Base-by-base conservation (phyloP, 2,113 vertebrate species). In the Conger conger region DNA sequence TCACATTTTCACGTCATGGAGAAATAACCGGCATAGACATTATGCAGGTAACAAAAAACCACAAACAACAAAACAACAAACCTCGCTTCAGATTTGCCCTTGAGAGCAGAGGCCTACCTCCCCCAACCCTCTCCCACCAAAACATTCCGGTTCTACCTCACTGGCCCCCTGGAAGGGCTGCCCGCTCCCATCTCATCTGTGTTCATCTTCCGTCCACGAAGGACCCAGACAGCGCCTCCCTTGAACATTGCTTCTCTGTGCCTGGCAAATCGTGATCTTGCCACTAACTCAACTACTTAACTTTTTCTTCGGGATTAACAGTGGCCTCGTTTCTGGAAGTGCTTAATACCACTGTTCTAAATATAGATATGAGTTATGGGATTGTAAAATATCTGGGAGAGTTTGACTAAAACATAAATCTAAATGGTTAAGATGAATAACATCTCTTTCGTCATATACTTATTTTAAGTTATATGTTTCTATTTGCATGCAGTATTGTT, bases 301-400 rank as follows among this genome's bases (percentile, higher is more conserved):
- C 57, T 27, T 63, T 63, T 63, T 63, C 57, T 23, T 27, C 2
- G 57, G 57, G 23, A 63, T 63, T 63, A 63, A 63, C 23, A 23
- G 57, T 63, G 57, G 57, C 57, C 57, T 63, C 18, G 3, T 63
- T 63, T 63, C 57, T 2, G 23, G 57, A 63, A 23, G 57, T 63
- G 57, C 57, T 27, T 63, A 63, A 63, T 63, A 63, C 57, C 57
- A 63, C 57, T 3, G 57, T 27, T 63, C 57, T 63, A 63, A 63
- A 63, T 63, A 63, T 63, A 63, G 57, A 63, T 63, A 63, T 63
- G 57, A 63, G 18, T 63, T 63, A 63, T 63, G 57, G 57, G 57
- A 63, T 63, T 63, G 57, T 63, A 63, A 27, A 63, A 63, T 63
- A 63, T 63, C 57, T 9, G 3, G 18, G 57, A 63, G 57, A 63